Conservation (phyloP, 2,113 vertebrate species). For the Chaetops frenatus region DNA sequence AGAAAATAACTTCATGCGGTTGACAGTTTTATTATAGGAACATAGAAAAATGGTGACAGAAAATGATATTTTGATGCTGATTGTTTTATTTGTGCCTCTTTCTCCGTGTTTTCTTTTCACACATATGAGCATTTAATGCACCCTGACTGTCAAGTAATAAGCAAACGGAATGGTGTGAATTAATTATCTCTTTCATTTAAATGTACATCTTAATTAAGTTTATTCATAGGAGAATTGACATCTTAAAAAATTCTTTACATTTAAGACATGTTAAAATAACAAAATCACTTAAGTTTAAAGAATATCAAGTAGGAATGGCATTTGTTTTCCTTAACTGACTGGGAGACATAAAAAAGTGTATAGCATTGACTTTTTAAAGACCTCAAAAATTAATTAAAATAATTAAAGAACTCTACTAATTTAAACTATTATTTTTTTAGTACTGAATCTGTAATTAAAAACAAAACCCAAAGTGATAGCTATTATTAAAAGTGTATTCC, state of each 20-base stretch:
- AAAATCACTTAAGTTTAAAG: slow-evolving; percentile 32
- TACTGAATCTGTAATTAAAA: not conserved
- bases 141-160: slow-evolving; percentile 50
- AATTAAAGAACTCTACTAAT: not conserved
- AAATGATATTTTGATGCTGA: slow-evolving; percentile 63
- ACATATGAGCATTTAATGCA: slow-evolving; percentile 52
- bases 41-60: slow-evolving; percentile 61
- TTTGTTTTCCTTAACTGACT: slow-evolving; percentile 37
- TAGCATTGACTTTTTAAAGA: not conserved
- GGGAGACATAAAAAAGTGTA: not conserved
- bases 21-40: slow-evolving; percentile 67
- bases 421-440: not conserved
- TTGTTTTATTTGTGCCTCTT: slow-evolving; percentile 68
- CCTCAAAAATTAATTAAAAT: not conserved
- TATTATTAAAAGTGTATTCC: not conserved
- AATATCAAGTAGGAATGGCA: not conserved
- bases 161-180: slow-evolving; percentile 52
- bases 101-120: slow-evolving; percentile 43
- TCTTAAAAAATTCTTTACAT: slow-evolving; percentile 37
- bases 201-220: slow-evolving; percentile 64
- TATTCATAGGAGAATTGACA: slow-evolving; percentile 42
- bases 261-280: slow-evolving; percentile 33
- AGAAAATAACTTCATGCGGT: slow-evolving; percentile 37
- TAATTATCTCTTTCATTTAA: slow-evolving; percentile 64
- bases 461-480: not conserved